Base-by-base conservation (phyloP, 2,797 vertebrate species). In the Emys orbicularis region DNA sequence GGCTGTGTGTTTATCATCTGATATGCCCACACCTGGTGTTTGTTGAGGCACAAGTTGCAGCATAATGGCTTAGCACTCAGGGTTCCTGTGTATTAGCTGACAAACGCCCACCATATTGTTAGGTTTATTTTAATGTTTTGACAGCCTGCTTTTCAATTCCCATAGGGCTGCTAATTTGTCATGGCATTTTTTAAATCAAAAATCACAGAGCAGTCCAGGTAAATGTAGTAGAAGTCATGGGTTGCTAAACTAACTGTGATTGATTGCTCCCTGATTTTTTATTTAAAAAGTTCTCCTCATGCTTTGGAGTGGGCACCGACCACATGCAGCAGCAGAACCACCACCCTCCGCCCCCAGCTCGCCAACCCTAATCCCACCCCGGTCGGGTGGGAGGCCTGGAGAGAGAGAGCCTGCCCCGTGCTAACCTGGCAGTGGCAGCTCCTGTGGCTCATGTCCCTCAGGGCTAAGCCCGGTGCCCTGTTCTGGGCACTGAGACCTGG, bases 371-470 rank as follows among this genome's bases (percentile, higher is more conserved):
- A 31, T 31, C 29, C 57, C 29, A 61, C 15, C 31, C 6, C 6
- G 6, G 31, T 65, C 1, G 13, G 1, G 8, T 8, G 8, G 34
- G 10, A 6, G n/a, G 10, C 9, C n/a, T 72, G n/a, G 19, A 25
- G n/a, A 37, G n/a, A 44, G 44, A 72, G 21, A 41, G 65, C 65
- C 19, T 41, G 19, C 65, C 65, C 8, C 18, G 3, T 37, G 65
- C 65, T n/a, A 1, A 68, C 18, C 15, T 4, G 2, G 65, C n/a
- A 68, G 18, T 72, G 19, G 8, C 34, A 12, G 19, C 65, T 72
- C 65, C 19, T 72, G n/a, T 41, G 65, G 65, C n/a, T 72, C n/a
- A 41, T 37, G n/a, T 37, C 19, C n/a, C n/a, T 21, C 8, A 13
- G 59, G 57, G 59, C 59, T 61, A 61, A 8, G n/a, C 16, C 18